Evolutionary conservation across 2,888 invertebrate genomes (phyloP).

Genomic region (Mythimna vitellina): DNA sequence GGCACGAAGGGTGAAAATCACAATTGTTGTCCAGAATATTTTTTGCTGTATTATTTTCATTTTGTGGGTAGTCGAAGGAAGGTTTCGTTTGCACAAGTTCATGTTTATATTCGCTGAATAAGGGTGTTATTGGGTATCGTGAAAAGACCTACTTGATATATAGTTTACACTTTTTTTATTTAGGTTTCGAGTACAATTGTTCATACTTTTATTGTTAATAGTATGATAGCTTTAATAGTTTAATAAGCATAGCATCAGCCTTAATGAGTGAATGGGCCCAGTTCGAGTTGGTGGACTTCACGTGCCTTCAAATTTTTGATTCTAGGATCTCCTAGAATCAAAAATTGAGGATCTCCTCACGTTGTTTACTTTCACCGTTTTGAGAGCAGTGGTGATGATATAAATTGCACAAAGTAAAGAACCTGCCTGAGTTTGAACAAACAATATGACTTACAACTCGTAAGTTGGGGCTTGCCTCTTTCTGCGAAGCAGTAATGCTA

Average conservation of each 20-base stretch:
- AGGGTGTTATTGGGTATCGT: conserved; percentile 42
- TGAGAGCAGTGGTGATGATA: too few relatives aligned
- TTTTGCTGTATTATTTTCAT: conserved; percentile 39
- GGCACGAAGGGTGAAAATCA: conserved; percentile 10
- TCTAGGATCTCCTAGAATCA: too few relatives aligned
- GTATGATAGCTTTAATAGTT: background rate
- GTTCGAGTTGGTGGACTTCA: too few relatives aligned
- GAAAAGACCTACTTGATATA: conserved; percentile 20
- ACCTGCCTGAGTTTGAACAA: too few relatives aligned
- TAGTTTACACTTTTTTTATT: conserved; percentile 26
- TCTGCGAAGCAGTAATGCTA: too few relatives aligned
- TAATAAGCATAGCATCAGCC: too few relatives aligned
- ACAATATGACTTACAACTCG: background rate
- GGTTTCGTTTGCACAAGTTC: conserved; percentile 34
- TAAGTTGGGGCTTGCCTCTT: too few relatives aligned
- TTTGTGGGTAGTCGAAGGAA: conserved; percentile 27
- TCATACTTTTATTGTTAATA: background rate
- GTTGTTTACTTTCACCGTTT: too few relatives aligned
- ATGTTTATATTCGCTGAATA: conserved; percentile 57
- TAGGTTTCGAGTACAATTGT: background rate
- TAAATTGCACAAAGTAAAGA: too few relatives aligned
- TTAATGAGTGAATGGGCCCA: too few relatives aligned
- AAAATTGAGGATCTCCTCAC: too few relatives aligned
- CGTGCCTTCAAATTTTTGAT: too few relatives aligned
- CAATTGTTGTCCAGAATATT: conserved; percentile 29